Base-by-base conservation (phyloP, 2,888 invertebrate species). In the Cloeon dipterum region DNA sequence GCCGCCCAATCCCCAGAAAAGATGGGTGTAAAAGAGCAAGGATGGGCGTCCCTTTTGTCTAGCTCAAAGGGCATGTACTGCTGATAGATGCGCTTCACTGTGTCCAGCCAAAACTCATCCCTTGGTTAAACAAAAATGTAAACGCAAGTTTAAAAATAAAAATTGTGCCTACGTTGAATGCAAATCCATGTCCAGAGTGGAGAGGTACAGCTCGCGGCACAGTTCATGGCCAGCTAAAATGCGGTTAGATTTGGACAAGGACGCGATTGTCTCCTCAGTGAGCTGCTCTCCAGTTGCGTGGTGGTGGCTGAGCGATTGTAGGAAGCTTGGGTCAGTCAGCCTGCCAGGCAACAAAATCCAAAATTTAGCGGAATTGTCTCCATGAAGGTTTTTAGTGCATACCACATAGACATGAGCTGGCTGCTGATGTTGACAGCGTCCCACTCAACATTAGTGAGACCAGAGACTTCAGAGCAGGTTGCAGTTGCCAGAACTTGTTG, bases 361-460 rank as follows among this genome's bases (percentile, higher is more conserved):
- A 32, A 35, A 8, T 11, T 18, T 34, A n/a, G 18, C 23, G 17
- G n/a, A n/a, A n/a, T n/a, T n/a, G n/a, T 13, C 33, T 5, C 10
- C 19, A n/a, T n/a, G 33, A n/a, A 19, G 20, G 33, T 18, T 19
- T 32, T 32, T 35, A 11, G 35, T 8, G n/a, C 46, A 47, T 46
- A 59, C 73, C 83, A 86, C 50, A 77, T 74, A 1, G 68, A 63
- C 68, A 94, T 68, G 38, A 94, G 79, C 46, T 81, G 66, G 1
- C 82, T 75, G 41, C 78, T 74, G 1, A 88, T 70, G 50, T 79
- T 76, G 0, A 81, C 74, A 1, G 85, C 81, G 56, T 96, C 96
- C 86, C 88, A 89, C 60, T 94, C 94, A 1, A 93, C 68, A 52
- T 82, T 83, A 0, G 75, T 74, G 17, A 79, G 58, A 1, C 91